These are phyloP conservation scores for Eriosoma lanigerum DNA, from an alignment of 1,140 invertebrate genomes.

Conservation along the genomic window DNA sequence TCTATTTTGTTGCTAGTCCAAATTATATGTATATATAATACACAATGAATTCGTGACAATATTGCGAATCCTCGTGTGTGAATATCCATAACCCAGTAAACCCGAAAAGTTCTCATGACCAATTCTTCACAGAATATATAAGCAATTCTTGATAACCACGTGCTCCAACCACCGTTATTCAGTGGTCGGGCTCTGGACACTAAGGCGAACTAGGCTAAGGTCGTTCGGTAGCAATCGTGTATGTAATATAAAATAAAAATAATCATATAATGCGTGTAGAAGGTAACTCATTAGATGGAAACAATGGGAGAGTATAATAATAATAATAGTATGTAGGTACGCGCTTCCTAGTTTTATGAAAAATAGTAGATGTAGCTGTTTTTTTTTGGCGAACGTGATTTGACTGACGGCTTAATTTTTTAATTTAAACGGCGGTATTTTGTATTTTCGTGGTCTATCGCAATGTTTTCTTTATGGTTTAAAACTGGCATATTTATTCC, in stretches of 20 bases:
- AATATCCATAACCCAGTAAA: neutral
- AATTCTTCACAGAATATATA: too few species aligned
- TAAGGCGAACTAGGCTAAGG: neutral
- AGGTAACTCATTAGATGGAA: neutral
- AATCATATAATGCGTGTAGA: too few species aligned
- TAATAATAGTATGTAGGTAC: too few species aligned
- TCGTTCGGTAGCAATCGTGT: neutral
- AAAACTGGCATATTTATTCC: neutral
- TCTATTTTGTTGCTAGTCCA: too few species aligned
- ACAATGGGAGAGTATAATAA: neutral
- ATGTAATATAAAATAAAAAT: neutral
- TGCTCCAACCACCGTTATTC: neutral
- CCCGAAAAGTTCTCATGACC: neutral
- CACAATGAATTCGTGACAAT: too few species aligned
- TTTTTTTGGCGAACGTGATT: neutral
- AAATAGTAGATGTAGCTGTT: too few species aligned
- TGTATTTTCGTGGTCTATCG: too few species aligned
- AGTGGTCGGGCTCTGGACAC: neutral
- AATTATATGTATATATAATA: too few species aligned
- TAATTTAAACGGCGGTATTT: too few species aligned
- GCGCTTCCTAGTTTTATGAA: neutral
- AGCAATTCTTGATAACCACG: neutral
- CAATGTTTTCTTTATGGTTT: neutral
- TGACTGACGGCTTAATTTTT: neutral
- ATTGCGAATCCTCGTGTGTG: neutral